Base-by-base conservation (phyloP, 2,113 vertebrate genomes). In the Pseudorhombus dupliciocellatus region DNA sequence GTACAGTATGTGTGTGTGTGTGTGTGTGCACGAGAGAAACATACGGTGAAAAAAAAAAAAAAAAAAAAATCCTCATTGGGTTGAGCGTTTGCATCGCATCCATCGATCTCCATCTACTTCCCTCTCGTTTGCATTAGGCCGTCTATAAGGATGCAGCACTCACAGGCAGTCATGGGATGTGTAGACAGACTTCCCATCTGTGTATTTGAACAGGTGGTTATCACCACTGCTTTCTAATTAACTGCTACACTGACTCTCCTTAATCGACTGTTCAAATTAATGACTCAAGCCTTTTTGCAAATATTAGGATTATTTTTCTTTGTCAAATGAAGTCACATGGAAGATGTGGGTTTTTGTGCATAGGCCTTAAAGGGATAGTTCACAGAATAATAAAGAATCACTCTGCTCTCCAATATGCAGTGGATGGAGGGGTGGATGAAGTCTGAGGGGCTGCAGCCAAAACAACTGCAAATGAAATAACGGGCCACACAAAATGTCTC, bases 151-250 rank as follows among this genome's bases (percentile, higher is more conserved):
- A 78, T 55, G 51, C n/a, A 55, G 73, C 58, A 26, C 42, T 73
- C 9, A 1, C 52, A 64, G 61, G 53, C 75, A 63, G 79, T 21
- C 54, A 40, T 44, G 61, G 73, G 63, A 63, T 69, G 28, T 57
- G 70, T 64, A 72, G 55, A 57, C 83, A 74, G 72, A 71, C 63
- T 64, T 81, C 63, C 81, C 76, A 79, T 73, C 80, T 81, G 75
- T 58, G 51, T 84, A 69, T 90, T 88, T 85, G 79, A 90, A 80
- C 86, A 89, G 87, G 80, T 88, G 81, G 72, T 80, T 84, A 79
- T 86, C 72, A 67, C 58, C 63, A 48, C 77, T 74, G 80, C 22
- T 77, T 91, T 89, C 80, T 81, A 87, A 91, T 90, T 89, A 91
- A 87, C 79, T 83, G 87, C 87, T 74, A 85, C 89, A 70, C 77